A percentile compares a stretch with the other conserved stretches of the same genome.
These are phyloP conservation scores for Ctenopoma kingsleyae DNA, from an alignment of 2,797 vertebrate genomes.

Conservation along the genomic window DNA sequence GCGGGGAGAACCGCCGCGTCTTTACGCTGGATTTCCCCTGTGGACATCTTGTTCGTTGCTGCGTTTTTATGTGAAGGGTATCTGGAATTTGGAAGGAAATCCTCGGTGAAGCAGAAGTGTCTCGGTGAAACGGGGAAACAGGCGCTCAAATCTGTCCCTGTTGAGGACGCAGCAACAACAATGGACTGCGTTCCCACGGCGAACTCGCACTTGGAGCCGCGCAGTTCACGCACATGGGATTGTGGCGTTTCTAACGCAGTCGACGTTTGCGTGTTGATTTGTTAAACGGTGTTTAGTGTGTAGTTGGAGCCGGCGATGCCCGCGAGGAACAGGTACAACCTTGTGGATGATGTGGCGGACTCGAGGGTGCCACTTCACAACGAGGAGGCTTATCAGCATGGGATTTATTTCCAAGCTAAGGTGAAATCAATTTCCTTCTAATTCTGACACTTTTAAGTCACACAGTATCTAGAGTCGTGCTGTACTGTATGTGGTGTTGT, in stretches of 20 bases:
- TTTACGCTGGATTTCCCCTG: not conserved
- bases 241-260: not conserved
- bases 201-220: conserved; percentile 29
- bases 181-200: conserved; percentile 59
- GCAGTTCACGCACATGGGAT: conserved; percentile 26
- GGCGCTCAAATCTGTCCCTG: conserved; percentile 39
- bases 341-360: conserved; percentile 93
- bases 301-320: conserved; percentile 81
- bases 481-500: not conserved
- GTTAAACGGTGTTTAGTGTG: conserved; percentile 24
- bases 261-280: conserved; percentile 1
- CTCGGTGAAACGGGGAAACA: conserved; percentile 3
- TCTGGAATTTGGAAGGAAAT: conserved; percentile 8
- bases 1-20: conserved; percentile 15
- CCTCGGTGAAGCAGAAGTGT: conserved; percentile 9
- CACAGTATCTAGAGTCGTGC: not conserved
- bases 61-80: not conserved
- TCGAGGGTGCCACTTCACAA: conserved; percentile 91
- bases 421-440: conserved; percentile 71
- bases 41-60: not conserved
- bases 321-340: conserved; percentile 92
- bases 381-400: conserved; percentile 93
- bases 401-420: conserved; percentile 94
- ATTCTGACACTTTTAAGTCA: not conserved
- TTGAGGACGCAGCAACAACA: conserved; percentile 60